A percentile compares a stretch with the other conserved stretches of the same genome.
Evolutionary conservation across 2,888 invertebrate species (phyloP).

Genomic region (Heliconius cydno): DNA sequence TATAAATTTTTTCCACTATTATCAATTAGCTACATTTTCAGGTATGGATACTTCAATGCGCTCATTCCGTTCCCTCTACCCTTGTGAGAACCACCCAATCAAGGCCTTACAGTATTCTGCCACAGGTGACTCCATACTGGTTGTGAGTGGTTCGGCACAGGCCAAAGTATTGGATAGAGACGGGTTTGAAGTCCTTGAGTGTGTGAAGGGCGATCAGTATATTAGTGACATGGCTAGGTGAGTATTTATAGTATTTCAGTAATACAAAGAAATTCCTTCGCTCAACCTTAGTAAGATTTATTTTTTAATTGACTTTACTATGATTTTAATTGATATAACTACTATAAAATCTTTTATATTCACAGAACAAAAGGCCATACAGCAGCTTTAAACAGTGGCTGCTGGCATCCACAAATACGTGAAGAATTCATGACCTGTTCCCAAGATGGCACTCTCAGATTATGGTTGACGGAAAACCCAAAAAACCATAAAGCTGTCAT

Average conservation of each 20-base stretch:
- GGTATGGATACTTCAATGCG: constrained; percentile 97
- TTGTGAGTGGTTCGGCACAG: constrained; percentile 95
- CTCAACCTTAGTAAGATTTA: no score
- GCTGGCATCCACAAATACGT: constrained; percentile 94
- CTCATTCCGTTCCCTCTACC: constrained; percentile 95
- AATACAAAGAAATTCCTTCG: no score
- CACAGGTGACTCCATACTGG: constrained; percentile 96
- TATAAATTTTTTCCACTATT: neutral
- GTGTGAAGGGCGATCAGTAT: constrained; percentile 97
- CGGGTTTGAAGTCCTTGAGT: constrained; percentile 96
- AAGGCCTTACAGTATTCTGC: constrained; percentile 94
- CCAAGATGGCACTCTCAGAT: constrained; percentile 95
- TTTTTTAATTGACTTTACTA: no score
- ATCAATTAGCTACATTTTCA: constrained; percentile 44
- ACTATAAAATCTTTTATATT: constrained; percentile 26
- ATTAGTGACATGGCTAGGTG: constrained; percentile 94
- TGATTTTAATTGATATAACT: no score
- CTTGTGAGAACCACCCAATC: constrained; percentile 98
- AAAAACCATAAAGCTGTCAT: constrained; percentile 92
- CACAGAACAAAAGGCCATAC: constrained; percentile 95
- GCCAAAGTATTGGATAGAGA: constrained; percentile 97
- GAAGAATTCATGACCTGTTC: constrained; percentile 98
- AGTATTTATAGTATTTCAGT: constrained; percentile 36
- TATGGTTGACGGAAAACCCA: constrained; percentile 94
- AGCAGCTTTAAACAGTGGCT: constrained; percentile 93